These are phyloP conservation scores for Botrylloides violaceus DNA, from an alignment of 23 tunicate genomes.

Conservation along the genomic window DNA sequence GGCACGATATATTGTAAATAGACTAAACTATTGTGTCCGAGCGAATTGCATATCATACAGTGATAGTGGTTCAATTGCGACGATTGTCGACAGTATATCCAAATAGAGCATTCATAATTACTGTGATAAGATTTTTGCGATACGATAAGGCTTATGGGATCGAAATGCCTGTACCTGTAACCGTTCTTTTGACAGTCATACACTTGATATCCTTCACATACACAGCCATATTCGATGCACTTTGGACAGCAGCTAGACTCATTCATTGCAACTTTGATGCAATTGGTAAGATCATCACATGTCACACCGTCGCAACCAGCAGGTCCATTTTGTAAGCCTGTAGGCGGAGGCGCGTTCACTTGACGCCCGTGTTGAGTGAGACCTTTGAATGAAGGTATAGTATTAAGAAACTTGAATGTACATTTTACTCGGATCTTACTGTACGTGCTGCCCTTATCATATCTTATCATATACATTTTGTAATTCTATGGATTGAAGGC, in stretches of 20 bases:
- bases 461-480: too few species aligned
- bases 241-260: conserved; percentile 52
- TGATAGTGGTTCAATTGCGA: too few species aligned
- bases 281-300: conserved; percentile 51
- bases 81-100: too few species aligned
- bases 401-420: too few species aligned
- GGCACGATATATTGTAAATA: too few species aligned
- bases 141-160: too few species aligned
- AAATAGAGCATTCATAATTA: not conserved
- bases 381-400: too few species aligned
- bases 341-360: not conserved
- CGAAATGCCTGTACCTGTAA: conserved; percentile 35
- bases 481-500: too few species aligned
- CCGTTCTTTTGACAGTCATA: conserved; percentile 79
- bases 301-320: conserved; percentile 7
- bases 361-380: not conserved
- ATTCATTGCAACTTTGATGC: conserved; percentile 38
- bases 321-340: not conserved
- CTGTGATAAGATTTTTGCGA: not conserved
- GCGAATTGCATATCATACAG: too few species aligned
- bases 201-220: conserved; percentile 71
- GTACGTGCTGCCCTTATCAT: too few species aligned
- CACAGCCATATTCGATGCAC: conserved; percentile 50
- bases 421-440: too few species aligned
- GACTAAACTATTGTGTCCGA: too few species aligned